Evolutionary conservation across 1,140 invertebrate species (phyloP).

Genomic region (Heliconius hewitsoni): DNA sequence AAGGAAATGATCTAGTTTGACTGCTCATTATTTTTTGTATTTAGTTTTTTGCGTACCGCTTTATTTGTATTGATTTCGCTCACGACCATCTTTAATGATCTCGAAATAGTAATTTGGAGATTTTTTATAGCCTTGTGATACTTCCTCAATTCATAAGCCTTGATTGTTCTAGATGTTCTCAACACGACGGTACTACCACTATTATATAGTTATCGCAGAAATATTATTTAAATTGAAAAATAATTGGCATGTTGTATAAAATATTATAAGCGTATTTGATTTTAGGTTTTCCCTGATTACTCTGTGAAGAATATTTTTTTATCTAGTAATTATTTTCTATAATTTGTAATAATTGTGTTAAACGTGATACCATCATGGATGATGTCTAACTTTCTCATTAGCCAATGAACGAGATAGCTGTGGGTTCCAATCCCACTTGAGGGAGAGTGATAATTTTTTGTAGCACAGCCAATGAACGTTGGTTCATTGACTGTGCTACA

Average conservation of each 20-base stretch:
- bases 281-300: rapidly evolving
- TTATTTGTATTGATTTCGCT: conserved; percentile 52
- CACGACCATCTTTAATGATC: conserved; percentile 65
- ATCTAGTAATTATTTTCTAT: too few relatives aligned
- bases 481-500: too few relatives aligned
- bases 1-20: conserved; percentile 65
- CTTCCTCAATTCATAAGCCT: conserved; percentile 71
- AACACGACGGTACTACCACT: conserved; percentile 39
- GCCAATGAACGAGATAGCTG: too few relatives aligned
- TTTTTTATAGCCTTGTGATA: conserved; percentile 53
- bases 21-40: conserved; percentile 53
- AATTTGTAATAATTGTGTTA: too few relatives aligned
- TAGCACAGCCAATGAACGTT: too few relatives aligned
- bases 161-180: conserved; percentile 62
- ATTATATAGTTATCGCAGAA: conserved; percentile 32
- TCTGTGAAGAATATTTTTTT: too few relatives aligned
- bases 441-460: too few relatives aligned
- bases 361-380: too few relatives aligned
- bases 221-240: conserved; percentile 26
- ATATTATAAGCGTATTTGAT: background rate
- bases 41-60: conserved; percentile 48
- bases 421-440: too few relatives aligned
- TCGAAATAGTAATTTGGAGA: conserved; percentile 58
- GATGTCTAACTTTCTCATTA: too few relatives aligned
- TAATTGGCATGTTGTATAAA: conserved; percentile 37